phyloP scores from a whole-genome alignment of 2,888 invertebrate species.

The Serrognathus titanus region DNA sequence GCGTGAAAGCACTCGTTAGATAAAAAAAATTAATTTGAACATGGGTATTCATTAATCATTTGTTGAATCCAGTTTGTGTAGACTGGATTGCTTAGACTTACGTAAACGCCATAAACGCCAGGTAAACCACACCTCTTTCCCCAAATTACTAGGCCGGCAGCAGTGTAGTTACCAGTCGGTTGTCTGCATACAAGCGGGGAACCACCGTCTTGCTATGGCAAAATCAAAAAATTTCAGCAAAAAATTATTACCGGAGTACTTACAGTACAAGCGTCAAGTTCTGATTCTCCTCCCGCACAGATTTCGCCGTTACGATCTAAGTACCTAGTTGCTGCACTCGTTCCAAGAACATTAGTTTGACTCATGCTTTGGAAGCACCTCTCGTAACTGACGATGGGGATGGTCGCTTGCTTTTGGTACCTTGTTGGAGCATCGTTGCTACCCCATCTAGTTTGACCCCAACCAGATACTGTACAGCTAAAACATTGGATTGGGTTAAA shows the following conservation, averaged over 20 bases:
- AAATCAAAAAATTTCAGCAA: conserved; percentile 22
- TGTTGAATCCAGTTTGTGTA: conserved; percentile 65
- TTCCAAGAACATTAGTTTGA: conserved; percentile 27
- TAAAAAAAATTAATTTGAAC: too few species aligned
- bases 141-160: conserved; percentile 69
- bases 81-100: conserved; percentile 52
- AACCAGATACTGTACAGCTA: conserved; percentile 72
- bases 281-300: conserved; percentile 38
- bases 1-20: too few species aligned
- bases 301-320: conserved; percentile 38
- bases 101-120: conserved; percentile 74
- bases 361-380: conserved; percentile 40
- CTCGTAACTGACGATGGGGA: conserved; percentile 61
- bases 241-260: conserved; percentile 12
- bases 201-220: conserved; percentile 67
- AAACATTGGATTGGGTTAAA: not conserved
- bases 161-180: conserved; percentile 53
- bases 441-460: conserved; percentile 77
- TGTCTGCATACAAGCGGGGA: conserved; percentile 63
- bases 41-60: not conserved
- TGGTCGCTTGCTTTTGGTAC: conserved; percentile 63
- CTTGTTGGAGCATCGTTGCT: conserved; percentile 42
- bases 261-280: conserved; percentile 40
- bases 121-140: conserved; percentile 68
- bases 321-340: conserved; percentile 34